phyloP scores from a whole-genome alignment of 1,140 invertebrate genomes.

The Sminthurides bifidus region DNA sequence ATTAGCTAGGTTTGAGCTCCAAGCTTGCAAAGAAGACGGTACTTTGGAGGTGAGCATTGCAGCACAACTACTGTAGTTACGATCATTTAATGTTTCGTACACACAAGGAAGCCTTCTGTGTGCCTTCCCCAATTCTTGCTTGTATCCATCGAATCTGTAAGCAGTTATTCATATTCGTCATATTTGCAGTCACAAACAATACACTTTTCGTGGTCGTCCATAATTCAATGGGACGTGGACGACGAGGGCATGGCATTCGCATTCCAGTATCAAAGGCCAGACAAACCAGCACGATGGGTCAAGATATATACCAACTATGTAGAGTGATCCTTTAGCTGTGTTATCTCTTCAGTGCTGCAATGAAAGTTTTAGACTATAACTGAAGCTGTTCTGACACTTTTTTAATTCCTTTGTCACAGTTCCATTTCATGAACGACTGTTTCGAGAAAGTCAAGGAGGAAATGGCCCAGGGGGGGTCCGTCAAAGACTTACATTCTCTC shows the following conservation, averaged over 20 bases:
- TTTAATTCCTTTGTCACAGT: slow-evolving; percentile 49
- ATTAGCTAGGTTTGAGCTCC: slow-evolving; percentile 61
- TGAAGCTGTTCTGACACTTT: not conserved
- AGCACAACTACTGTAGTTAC: too few species aligned
- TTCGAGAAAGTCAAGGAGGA: slow-evolving; percentile 89
- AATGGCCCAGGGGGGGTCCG: slow-evolving; percentile 31
- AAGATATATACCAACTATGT: slow-evolving; percentile 87
- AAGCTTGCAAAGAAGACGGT: slow-evolving; percentile 78
- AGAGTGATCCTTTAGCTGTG: slow-evolving; percentile 41
- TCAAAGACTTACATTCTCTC: not conserved
- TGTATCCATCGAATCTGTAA: too few species aligned
- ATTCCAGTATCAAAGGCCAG: slow-evolving; percentile 47
- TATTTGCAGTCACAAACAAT: slow-evolving; percentile 29
- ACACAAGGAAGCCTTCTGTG: not conserved
- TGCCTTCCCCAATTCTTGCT: too few species aligned
- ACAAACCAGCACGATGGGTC: slow-evolving; percentile 69
- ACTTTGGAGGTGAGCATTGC: slow-evolving; percentile 53
- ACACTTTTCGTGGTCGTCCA: slow-evolving; percentile 29
- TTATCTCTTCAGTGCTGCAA: slow-evolving; percentile 5
- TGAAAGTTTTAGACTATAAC: slow-evolving; percentile 5
- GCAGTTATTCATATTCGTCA: slow-evolving; percentile 6
- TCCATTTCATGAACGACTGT: slow-evolving; percentile 82
- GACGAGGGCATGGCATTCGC: slow-evolving; percentile 32
- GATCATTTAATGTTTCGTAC: not conserved
- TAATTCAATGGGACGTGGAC: slow-evolving; percentile 31